Base-by-base conservation (phyloP, 1,140 invertebrate genomes). In the Euura lappo region DNA sequence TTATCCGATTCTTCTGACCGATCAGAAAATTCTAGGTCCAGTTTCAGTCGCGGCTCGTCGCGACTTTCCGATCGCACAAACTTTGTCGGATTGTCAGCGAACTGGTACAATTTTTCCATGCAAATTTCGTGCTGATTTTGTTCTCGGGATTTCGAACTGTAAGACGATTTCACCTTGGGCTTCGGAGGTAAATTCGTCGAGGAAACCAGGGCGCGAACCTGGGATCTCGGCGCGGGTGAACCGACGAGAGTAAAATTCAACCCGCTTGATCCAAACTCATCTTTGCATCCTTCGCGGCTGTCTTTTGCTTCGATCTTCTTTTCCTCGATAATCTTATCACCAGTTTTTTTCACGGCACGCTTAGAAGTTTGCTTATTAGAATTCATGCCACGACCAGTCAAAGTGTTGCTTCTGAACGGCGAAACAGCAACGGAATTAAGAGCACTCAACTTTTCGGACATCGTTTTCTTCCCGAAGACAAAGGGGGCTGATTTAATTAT, bases 11-110 rank as follows among this genome's bases (percentile, higher is more conserved):
- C 45, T 6, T 47, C 45, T n/a, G 69, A 70, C 3, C 44, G 44
- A 11, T 47, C 69, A 13, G 69, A 70, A 45, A 47, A 45, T 45
- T 70, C 69, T 3, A 44, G 13, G 43, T 47, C n/a, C 42, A 70
- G 69, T 70, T 74, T 71, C n/a, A 65, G 68, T 8, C 13, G 51
- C 46, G 47, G 44, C 42, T 67, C 70, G 6, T 68, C 65, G 64
- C 47, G 45, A 71, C 66, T 45, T 67, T 42, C 65, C 8, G 51
- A 4, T 44, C 46, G 45, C 8, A 71, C 70, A n/a, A 71, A 66
- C 43, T 70, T 70, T 46, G 69, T 70, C n/a, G 69, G 69, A 28
- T 70, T 47, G 45, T 70, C 69, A 45, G 69, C 69, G 46, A 70
- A 70, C 5, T 45, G 42, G 45, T 47, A 70, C 44, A 70, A 45